phyloP scores from a whole-genome alignment of 2,797 vertebrate species.

The Pogonophryne albipinna region DNA sequence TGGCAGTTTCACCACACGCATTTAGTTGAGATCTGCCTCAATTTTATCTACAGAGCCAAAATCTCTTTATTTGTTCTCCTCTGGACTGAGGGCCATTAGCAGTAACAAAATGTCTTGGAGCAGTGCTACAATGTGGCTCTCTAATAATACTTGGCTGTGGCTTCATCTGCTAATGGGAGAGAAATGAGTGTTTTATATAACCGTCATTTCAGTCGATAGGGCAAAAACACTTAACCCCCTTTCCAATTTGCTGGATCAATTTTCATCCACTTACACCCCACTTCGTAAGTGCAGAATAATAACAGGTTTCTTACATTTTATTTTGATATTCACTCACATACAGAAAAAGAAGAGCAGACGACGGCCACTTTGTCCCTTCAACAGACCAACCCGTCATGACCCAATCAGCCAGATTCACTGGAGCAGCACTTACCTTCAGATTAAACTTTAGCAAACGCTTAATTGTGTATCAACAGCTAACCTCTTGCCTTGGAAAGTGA shows the following conservation, averaged over 20 bases:
- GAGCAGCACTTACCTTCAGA: conserved; percentile 91
- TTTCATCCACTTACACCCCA: conserved; percentile 93
- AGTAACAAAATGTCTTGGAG: conserved; percentile 80
- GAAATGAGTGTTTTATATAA: conserved; percentile 93
- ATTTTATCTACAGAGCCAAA: conserved; percentile 75
- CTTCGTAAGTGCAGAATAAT: conserved; percentile 94
- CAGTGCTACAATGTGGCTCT: conserved; percentile 82
- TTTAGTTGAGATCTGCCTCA: conserved; percentile 68
- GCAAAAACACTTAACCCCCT: conserved; percentile 91
- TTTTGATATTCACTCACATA: conserved; percentile 92
- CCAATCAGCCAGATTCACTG: conserved; percentile 87
- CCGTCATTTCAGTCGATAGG: conserved; percentile 91
- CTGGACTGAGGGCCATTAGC: conserved; percentile 78
- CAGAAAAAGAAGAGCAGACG: conserved; percentile 72
- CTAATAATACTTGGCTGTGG: conserved; percentile 87
- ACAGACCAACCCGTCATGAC: conserved; percentile 85
- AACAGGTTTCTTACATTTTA: conserved; percentile 94
- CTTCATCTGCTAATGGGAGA: conserved; percentile 94
- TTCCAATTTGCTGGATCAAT: conserved; percentile 96
- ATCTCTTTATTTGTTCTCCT: conserved; percentile 66
- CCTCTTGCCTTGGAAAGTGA: conserved; percentile 84
- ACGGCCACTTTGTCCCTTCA: conserved; percentile 83
- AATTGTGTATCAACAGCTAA: conserved; percentile 89
- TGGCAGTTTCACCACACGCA: conserved; percentile 57
- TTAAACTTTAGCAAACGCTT: conserved; percentile 88